These are phyloP conservation scores for Tipula unca DNA, from an alignment of 2,888 invertebrate genomes.

Conservation along the genomic window DNA sequence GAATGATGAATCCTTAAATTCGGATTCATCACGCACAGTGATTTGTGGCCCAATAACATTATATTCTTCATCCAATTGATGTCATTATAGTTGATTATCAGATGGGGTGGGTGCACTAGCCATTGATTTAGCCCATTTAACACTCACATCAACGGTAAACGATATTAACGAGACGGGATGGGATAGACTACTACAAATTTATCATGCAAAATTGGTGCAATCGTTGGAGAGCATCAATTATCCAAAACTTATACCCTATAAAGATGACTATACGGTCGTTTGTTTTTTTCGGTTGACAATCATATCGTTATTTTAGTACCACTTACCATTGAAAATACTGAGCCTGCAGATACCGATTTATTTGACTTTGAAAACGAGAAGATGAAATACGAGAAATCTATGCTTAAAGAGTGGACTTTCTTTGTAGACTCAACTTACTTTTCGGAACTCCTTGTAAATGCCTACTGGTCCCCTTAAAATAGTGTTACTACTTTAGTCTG, in stretches of 20 bases:
- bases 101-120: neutral
- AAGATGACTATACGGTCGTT: no score
- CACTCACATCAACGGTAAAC: neutral
- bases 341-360: no score
- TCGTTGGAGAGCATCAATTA: neutral
- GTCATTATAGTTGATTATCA: conserved; percentile 2
- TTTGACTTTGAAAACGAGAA: no score
- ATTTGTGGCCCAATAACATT: neutral
- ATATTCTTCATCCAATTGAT: neutral
- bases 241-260: neutral
- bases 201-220: neutral
- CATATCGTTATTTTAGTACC: no score
- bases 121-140: conserved; percentile 1
- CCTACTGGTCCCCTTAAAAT: no score
- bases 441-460: no score
- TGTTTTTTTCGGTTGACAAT: no score
- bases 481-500: no score
- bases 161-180: neutral
- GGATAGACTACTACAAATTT: neutral
- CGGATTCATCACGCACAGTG: neutral
- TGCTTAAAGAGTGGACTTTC: no score
- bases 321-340: no score
- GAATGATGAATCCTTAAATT: neutral
- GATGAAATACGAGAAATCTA: no score
- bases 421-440: no score